Percentiles rank a stretch among this genome's conserved stretches.
phyloP scores from a whole-genome alignment of 2,888 invertebrate species.

The Cinara cedri region DNA sequence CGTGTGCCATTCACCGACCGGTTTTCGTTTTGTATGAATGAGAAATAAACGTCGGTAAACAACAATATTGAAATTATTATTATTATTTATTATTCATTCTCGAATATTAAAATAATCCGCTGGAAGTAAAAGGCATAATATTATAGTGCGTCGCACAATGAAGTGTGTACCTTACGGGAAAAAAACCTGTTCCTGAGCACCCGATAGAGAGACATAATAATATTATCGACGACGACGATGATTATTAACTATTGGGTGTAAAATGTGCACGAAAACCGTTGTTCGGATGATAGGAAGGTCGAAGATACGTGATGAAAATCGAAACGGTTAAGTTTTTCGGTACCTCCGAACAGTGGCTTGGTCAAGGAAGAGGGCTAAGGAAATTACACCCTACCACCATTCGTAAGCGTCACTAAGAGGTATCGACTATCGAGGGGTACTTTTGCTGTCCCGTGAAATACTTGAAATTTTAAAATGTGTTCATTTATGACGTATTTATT shows the following conservation, averaged over 20 bases:
- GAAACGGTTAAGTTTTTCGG: too few species aligned
- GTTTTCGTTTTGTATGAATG: conserved; percentile 43
- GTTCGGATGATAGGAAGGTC: too few species aligned
- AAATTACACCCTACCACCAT: too few species aligned
- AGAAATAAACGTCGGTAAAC: conserved; percentile 44
- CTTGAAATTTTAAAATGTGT: too few species aligned
- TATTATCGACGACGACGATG: conserved; percentile 8
- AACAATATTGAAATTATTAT: conserved; percentile 43
- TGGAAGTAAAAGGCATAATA: conserved; percentile 5
- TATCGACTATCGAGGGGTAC: too few species aligned
- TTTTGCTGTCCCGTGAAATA: too few species aligned
- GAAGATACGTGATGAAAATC: not conserved
- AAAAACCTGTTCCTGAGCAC: conserved; percentile 8
- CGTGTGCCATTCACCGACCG: conserved; percentile 46
- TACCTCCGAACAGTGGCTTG: too few species aligned
- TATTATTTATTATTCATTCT: conserved; percentile 51
- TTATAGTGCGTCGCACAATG: not conserved
- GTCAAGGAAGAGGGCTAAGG: too few species aligned
- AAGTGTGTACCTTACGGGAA: conserved; percentile 44
- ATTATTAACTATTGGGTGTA: too few species aligned
- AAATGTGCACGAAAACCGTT: too few species aligned
- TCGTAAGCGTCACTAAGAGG: too few species aligned
- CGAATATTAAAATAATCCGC: conserved; percentile 26
- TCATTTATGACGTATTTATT: too few species aligned
- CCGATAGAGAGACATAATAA: not conserved